Evolutionary conservation across 2,113 vertebrate genomes (phyloP).

Genomic region (Dasyurus viverrinus): DNA sequence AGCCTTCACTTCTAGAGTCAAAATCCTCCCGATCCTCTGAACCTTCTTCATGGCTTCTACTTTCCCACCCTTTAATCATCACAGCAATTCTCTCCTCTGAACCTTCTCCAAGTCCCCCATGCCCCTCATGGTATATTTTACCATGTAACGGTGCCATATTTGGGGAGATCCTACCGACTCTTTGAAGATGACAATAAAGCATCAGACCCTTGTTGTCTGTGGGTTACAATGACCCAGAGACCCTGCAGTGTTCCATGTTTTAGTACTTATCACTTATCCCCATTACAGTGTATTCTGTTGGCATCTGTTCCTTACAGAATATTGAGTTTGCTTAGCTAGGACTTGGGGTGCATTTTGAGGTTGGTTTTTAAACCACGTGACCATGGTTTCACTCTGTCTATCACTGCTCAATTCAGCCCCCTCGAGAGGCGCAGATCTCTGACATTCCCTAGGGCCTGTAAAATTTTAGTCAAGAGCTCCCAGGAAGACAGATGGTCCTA

Average conservation of each 20-base stretch:
- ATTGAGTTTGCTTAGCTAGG: not conserved
- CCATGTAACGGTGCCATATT: not conserved
- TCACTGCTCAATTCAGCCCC: not conserved
- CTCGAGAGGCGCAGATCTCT: not conserved
- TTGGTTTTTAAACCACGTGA: not conserved
- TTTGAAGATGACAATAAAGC: not conserved
- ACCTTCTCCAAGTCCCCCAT: conserved; percentile 34
- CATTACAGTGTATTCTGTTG: not conserved
- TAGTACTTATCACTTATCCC: not conserved
- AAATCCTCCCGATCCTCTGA: conserved; percentile 30
- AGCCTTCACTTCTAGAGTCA: conserved; percentile 24
- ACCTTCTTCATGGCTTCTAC: conserved; percentile 31
- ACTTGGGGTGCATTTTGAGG: not conserved
- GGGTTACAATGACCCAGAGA: not conserved
- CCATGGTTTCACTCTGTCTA: not conserved
- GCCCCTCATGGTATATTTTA: not conserved
- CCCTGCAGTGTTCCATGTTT: not conserved
- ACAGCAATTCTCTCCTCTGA: conserved; percentile 12
- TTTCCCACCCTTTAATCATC: conserved; percentile 42
- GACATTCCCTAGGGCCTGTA: not conserved
- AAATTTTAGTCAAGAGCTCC: not conserved
- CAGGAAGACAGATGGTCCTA: not conserved
- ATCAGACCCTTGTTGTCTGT: not conserved
- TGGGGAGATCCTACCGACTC: not conserved
- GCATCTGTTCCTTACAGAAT: not conserved